phyloP scores from a whole-genome alignment of 2,113 vertebrate genomes.

The Elachura formosa region DNA sequence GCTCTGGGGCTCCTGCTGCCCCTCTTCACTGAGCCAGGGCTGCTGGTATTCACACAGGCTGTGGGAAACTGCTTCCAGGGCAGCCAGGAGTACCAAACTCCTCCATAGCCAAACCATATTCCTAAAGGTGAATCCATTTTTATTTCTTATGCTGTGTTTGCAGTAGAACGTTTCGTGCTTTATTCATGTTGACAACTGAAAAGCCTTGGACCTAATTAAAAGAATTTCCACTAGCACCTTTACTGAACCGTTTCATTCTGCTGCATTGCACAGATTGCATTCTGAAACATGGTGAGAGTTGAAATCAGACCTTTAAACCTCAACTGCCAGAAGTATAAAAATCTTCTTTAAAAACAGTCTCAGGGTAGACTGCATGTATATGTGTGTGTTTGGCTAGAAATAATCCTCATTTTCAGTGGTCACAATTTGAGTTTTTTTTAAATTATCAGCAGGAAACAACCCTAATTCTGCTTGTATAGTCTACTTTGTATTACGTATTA shows the following conservation, averaged over 20 bases:
- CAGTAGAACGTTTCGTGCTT: constrained; percentile 72
- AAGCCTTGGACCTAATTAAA: constrained; percentile 86
- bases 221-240: constrained; percentile 83
- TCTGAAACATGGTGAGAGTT: constrained; percentile 81
- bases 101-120: constrained; percentile 25
- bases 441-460: not conserved
- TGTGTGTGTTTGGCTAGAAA: constrained; percentile 67
- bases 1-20: not conserved
- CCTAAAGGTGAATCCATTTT: constrained; percentile 69
- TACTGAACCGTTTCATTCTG: constrained; percentile 86
- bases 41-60: not conserved
- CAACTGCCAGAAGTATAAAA: constrained; percentile 78
- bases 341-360: constrained; percentile 70
- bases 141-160: constrained; percentile 67
- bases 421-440: not conserved
- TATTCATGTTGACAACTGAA: constrained; percentile 87
- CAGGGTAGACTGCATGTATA: constrained; percentile 33
- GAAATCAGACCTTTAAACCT: constrained; percentile 82
- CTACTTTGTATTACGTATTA: not conserved
- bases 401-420: constrained; percentile 56
- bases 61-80: not conserved
- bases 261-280: constrained; percentile 82
- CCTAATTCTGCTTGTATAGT: not conserved
- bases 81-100: not conserved
- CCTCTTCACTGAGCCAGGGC: not conserved